phyloP scores from a whole-genome alignment of 2,888 invertebrate genomes.

The Reticulitermes lucifugus region DNA sequence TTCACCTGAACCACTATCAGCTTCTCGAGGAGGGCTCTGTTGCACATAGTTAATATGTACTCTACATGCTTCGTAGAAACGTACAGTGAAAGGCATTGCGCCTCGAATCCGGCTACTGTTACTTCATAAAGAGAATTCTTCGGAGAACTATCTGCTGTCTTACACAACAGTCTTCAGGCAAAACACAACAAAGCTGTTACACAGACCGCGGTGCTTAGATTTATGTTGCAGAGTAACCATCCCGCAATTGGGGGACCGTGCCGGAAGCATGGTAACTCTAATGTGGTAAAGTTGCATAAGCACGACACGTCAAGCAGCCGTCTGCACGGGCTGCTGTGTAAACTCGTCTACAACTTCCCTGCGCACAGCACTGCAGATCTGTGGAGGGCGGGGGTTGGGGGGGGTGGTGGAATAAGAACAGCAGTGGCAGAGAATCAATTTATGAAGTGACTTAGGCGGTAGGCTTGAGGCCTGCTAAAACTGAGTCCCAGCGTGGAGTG shows the following conservation, averaged over 20 bases:
- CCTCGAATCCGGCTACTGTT: too few relatives aligned
- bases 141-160: background rate
- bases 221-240: background rate
- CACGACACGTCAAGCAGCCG: background rate
- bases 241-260: background rate
- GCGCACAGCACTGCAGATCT: background rate
- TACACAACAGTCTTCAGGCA: background rate
- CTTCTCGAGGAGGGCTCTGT: too few relatives aligned
- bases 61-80: too few relatives aligned
- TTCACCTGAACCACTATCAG: too few relatives aligned
- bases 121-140: background rate
- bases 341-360: slow-evolving; percentile 11
- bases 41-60: too few relatives aligned
- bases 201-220: background rate
- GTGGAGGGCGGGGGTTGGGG: background rate
- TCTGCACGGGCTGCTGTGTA: background rate
- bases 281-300: background rate
- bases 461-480: too few relatives aligned
- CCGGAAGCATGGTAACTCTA: background rate
- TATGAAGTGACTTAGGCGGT: slow-evolving; percentile 29
- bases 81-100: too few relatives aligned
- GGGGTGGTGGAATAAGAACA: background rate
- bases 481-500: background rate
- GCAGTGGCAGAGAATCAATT: slow-evolving; percentile 26
- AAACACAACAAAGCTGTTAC: background rate